Conservation (phyloP, 2,888 invertebrate species). For the Mesorhabditis belari region DNA sequence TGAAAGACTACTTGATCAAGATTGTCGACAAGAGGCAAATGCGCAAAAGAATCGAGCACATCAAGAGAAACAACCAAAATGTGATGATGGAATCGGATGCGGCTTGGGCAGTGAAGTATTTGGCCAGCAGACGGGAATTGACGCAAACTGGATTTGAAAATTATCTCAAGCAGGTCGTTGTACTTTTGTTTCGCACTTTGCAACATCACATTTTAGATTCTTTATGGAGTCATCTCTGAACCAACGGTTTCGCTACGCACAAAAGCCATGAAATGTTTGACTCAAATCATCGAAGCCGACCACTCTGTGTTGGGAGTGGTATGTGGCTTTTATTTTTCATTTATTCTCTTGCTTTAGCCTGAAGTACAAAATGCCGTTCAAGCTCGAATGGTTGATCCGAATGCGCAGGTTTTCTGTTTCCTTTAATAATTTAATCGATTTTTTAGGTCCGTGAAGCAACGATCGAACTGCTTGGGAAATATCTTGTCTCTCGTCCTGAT, state of each 20-base stretch:
- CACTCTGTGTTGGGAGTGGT: constrained; percentile 62
- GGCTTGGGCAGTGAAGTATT: constrained; percentile 58
- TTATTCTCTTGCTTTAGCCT: no score
- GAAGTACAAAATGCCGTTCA: constrained; percentile 77
- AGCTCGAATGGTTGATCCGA: constrained; percentile 88
- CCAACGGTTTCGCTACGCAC: constrained; percentile 91
- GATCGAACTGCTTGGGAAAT: constrained; percentile 95
- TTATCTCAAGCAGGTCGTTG: constrained; percentile 75
- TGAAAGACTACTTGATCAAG: constrained; percentile 47
- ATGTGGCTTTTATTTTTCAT: no score
- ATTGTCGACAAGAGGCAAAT: constrained; percentile 47
- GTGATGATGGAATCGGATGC: constrained; percentile 56
- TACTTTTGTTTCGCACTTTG: no score
- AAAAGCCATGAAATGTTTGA: constrained; percentile 96
- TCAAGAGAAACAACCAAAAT: constrained; percentile 25
- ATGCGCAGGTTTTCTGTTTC: no score
- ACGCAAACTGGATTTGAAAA: constrained; percentile 86
- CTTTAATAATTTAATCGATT: no score
- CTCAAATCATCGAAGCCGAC: constrained; percentile 96
- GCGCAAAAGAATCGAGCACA: constrained; percentile 27
- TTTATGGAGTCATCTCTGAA: constrained; percentile 73
- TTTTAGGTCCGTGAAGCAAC: constrained; percentile 98
- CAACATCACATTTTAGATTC: no score
- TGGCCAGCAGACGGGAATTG: constrained; percentile 92
- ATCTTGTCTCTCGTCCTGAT: constrained; percentile 88